These are phyloP conservation scores for Lepas anatifera DNA, from an alignment of 2,888 invertebrate species.

Conservation along the genomic window DNA sequence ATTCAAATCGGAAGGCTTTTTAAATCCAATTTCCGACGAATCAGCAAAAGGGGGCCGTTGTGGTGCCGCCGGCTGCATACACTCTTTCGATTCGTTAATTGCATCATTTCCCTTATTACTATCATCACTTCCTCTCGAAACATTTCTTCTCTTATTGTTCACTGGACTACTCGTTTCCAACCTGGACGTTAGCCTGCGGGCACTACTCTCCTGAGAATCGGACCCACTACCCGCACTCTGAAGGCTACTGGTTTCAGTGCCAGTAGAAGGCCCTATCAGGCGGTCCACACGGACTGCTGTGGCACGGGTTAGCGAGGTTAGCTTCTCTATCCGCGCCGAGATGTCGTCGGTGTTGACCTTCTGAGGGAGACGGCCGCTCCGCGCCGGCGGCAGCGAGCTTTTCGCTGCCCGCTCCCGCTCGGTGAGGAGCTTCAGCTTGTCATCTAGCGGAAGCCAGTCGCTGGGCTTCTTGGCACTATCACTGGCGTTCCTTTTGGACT, in stretches of 20 bases:
- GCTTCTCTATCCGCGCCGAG: slow-evolving; percentile 17
- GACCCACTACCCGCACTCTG: not conserved
- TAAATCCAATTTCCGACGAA: too few relatives aligned
- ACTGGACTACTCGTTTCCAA: too few relatives aligned
- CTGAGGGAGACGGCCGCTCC: slow-evolving; percentile 10
- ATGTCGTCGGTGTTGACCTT: slow-evolving; percentile 7
- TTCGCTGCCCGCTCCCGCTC: not conserved
- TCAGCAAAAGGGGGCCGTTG: too few relatives aligned
- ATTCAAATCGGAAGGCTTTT: too few relatives aligned
- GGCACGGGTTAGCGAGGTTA: slow-evolving; percentile 36
- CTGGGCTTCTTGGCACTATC: not conserved
- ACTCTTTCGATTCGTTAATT: too few relatives aligned
- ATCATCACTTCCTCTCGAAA: too few relatives aligned
- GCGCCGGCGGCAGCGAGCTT: not conserved
- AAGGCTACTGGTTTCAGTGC: too few relatives aligned
- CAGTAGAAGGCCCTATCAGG: slow-evolving; percentile 34
- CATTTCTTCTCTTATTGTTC: too few relatives aligned
- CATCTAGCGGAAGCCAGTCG: not conserved
- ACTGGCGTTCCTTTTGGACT: too few relatives aligned
- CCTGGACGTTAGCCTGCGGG: not conserved
- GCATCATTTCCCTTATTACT: too few relatives aligned
- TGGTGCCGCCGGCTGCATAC: too few relatives aligned
- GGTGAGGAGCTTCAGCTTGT: not conserved
- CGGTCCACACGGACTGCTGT: slow-evolving; percentile 54
- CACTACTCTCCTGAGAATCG: slow-evolving; percentile 14